Percentiles rank a stretch among this genome's conserved stretches.
These are phyloP conservation scores for Beris morrisii DNA, from an alignment of 2,888 invertebrate species.

Conservation along the genomic window DNA sequence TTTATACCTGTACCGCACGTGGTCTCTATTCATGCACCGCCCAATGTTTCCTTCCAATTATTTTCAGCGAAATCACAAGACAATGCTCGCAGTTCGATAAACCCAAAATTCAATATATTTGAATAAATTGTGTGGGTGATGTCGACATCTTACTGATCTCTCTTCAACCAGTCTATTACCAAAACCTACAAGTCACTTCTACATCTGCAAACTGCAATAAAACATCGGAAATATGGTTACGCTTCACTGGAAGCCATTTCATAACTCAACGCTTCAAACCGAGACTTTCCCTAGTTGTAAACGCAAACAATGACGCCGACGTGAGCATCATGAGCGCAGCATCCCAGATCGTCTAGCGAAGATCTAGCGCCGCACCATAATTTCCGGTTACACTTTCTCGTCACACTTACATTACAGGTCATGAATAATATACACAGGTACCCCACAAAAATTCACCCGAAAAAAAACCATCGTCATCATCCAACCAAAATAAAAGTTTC, in stretches of 20 bases:
- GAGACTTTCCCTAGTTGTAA: background rate
- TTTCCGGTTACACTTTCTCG: constrained; percentile 16
- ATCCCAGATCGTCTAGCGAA: background rate
- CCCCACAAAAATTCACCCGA: background rate
- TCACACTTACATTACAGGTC: constrained; percentile 4
- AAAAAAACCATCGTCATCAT: background rate
- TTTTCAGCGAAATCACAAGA: too few species aligned
- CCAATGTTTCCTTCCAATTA: too few species aligned
- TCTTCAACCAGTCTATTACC: too few species aligned
- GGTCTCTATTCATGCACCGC: too few species aligned
- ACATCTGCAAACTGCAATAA: too few species aligned
- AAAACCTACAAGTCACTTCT: too few species aligned
- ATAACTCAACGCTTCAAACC: background rate
- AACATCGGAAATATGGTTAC: too few species aligned
- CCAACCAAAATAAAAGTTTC: constrained; percentile 5
- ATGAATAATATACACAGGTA: constrained; percentile 5
- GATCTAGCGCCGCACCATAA: constrained; percentile 12
- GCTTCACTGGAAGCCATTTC: background rate
- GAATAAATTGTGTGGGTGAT: too few species aligned
- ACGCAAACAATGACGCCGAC: constrained; percentile 3
- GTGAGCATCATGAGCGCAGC: background rate
- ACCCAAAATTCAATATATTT: too few species aligned
- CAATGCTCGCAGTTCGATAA: too few species aligned
- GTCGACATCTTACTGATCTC: too few species aligned
- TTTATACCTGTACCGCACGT: too few species aligned